Evolutionary conservation across 2,888 invertebrate genomes (phyloP).

Genomic region (Plebejus melissa): DNA sequence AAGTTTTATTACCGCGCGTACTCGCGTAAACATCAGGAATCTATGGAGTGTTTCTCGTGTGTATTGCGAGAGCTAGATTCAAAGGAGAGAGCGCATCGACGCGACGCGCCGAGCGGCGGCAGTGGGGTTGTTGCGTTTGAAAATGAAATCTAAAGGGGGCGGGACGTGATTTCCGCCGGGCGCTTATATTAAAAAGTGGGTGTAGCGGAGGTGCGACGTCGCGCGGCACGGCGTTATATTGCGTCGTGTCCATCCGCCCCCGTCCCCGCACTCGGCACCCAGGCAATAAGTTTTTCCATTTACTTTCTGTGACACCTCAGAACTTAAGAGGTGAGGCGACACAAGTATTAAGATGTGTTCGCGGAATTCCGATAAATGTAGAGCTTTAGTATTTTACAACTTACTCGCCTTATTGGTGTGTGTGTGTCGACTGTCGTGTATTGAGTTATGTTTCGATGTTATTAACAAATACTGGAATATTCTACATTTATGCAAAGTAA

Average conservation of each 20-base stretch:
- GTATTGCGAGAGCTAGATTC: slow-evolving; percentile 1
- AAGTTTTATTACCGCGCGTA: not conserved
- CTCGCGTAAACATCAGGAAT: slow-evolving; percentile 3
- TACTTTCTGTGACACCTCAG: slow-evolving; percentile 5
- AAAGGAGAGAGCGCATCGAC: not conserved
- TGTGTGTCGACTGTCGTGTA: not conserved
- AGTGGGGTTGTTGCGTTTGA: not conserved
- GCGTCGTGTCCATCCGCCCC: not conserved
- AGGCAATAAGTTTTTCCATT: not conserved
- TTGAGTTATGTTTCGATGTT: not conserved
- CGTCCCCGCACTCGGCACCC: not conserved
- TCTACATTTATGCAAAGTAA: too few relatives aligned
- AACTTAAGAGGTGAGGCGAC: not conserved
- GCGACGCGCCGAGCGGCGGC: not conserved
- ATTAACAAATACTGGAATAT: not conserved
- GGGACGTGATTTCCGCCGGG: slow-evolving; percentile 11
- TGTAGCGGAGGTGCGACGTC: not conserved
- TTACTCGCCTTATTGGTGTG: not conserved
- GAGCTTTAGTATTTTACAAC: not conserved
- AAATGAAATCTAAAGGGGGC: slow-evolving; percentile 14
- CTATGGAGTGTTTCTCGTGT: not conserved
- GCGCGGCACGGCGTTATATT: not conserved
- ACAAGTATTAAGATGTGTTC: not conserved
- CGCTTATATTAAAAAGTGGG: slow-evolving; percentile 23
- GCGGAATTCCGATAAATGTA: not conserved